These are phyloP conservation scores for Baryphthengus martii DNA, from an alignment of 2,113 vertebrate species.

Conservation along the genomic window DNA sequence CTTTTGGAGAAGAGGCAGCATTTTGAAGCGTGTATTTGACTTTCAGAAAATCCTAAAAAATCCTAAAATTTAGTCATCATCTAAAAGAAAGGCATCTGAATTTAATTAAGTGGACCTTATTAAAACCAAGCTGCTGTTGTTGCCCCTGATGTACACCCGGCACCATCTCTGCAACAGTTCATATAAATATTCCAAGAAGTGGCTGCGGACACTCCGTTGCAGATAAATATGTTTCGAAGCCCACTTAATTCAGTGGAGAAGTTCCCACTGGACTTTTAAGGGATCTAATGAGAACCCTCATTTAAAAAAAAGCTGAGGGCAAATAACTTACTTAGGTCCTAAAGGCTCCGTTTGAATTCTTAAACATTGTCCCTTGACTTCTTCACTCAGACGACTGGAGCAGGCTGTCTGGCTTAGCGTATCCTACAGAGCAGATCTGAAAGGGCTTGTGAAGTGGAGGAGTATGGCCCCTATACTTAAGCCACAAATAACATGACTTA, in stretches of 20 bases:
- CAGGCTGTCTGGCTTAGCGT: neutral
- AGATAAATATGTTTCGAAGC: neutral
- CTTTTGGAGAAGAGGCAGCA: neutral
- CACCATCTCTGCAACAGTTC: neutral
- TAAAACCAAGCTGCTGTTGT: neutral
- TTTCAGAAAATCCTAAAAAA: neutral
- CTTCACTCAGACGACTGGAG: neutral
- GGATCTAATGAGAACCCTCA: neutral
- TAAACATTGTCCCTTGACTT: neutral
- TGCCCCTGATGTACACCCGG: neutral
- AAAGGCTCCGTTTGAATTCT: neutral
- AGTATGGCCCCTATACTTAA: neutral
- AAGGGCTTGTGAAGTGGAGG: neutral
- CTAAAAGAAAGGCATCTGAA: neutral
- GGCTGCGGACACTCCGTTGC: neutral
- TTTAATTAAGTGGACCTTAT: neutral
- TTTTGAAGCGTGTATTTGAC: neutral
- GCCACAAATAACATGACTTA: slow-evolving; percentile 1
- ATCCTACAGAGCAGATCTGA: neutral
- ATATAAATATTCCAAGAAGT: neutral
- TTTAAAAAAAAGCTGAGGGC: neutral
- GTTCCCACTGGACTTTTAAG: neutral
- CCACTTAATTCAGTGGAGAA: neutral
- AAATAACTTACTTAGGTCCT: slow-evolving; percentile 8
- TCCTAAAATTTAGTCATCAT: neutral